These are phyloP conservation scores for Gobiocypris rarus DNA, from an alignment of 2,113 vertebrate species.

Conservation along the genomic window DNA sequence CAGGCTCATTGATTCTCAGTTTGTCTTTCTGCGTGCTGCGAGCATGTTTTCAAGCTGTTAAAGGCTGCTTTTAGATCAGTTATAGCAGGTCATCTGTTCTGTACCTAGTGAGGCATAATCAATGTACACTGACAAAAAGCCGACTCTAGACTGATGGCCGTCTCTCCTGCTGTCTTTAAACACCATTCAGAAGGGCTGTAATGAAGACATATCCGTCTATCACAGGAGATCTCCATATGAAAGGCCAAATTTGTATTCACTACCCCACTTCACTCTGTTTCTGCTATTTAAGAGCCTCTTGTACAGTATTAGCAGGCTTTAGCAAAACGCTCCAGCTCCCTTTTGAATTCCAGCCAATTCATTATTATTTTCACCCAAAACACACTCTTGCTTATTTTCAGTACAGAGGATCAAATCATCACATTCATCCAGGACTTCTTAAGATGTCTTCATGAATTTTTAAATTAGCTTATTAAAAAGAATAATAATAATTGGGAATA, in stretches of 20 bases:
- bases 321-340: conserved; percentile 13
- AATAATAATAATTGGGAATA: no score
- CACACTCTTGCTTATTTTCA: background rate
- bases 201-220: conserved; percentile 15
- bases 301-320: conserved; percentile 21
- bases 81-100: conserved; percentile 7
- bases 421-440: conserved; percentile 5
- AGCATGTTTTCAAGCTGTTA: background rate
- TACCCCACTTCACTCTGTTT: background rate
- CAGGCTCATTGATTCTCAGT: conserved; percentile 38
- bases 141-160: conserved; percentile 7
- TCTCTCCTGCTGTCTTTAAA: conserved; percentile 27
- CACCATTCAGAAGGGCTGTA: conserved; percentile 9
- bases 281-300: conserved; percentile 21
- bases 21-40: conserved; percentile 29
- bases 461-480: conserved; percentile 57
- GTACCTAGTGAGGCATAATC: conserved; percentile 39
- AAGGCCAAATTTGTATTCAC: conserved; percentile 23
- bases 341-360: conserved; percentile 23
- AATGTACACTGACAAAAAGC: conserved; percentile 38
- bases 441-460: conserved; percentile 41
- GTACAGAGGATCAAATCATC: background rate
- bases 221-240: conserved; percentile 16
- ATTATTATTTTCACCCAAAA: conserved; percentile 12
- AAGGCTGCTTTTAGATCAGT: conserved; percentile 21